Conservation (phyloP, 2,888 invertebrate species). For the Lepidochrysops patricia region DNA sequence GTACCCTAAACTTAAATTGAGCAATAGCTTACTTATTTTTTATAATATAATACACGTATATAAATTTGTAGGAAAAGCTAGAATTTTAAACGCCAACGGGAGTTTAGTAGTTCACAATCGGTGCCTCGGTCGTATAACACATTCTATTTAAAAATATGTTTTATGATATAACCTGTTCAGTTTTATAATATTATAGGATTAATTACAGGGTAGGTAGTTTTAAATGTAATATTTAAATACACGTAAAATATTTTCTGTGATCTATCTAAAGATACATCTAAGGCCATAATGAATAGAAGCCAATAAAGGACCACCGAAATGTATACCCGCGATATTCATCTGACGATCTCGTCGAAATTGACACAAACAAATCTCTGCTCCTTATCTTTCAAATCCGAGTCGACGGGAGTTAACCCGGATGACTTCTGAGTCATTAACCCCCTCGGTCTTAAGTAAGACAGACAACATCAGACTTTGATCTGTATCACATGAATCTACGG, state of each 20-base stretch:
- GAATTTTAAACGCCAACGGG: no score
- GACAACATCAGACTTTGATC: constrained; percentile 71
- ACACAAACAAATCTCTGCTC: constrained; percentile 67
- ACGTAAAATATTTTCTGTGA: neutral
- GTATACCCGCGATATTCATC: constrained; percentile 12
- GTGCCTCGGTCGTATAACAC: no score
- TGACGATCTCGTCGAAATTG: constrained; percentile 30
- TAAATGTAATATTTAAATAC: neutral
- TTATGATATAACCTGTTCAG: no score
- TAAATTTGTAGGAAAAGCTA: no score
- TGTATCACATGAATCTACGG: constrained; percentile 62
- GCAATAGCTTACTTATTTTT: no score
- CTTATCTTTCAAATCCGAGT: constrained; percentile 68
- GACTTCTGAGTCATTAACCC: constrained; percentile 72
- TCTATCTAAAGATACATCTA: neutral
- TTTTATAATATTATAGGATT: no score
- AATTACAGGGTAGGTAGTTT: neutral
- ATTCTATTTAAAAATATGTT: no score
- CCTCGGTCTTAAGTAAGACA: constrained; percentile 69
- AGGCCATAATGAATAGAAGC: neutral
- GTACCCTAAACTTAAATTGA: no score
- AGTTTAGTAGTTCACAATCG: no score
- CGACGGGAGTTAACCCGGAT: constrained; percentile 66
- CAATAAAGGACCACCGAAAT: neutral
- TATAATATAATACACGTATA: no score